phyloP scores from a whole-genome alignment of 1,140 invertebrate genomes.

The Myzus persicae region DNA sequence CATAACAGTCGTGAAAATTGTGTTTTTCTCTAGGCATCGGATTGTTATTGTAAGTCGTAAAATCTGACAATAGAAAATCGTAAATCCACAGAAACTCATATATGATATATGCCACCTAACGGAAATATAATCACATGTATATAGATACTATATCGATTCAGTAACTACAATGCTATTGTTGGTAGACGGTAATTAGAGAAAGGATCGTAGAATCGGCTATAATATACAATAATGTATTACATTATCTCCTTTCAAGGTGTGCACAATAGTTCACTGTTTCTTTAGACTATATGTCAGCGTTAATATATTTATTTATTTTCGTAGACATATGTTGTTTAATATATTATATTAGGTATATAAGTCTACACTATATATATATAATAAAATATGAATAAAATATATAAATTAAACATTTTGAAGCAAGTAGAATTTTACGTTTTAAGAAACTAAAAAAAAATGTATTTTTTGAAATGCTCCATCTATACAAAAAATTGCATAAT shows the following conservation, averaged over 20 bases:
- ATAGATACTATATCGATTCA: neutral
- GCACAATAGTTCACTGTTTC: neutral
- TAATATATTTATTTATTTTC: neutral
- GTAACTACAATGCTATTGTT: neutral
- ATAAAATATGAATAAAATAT: neutral
- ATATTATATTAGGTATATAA: neutral
- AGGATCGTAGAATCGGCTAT: neutral
- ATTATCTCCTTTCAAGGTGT: neutral
- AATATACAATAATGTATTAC: neutral
- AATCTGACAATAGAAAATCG: conserved; percentile 54
- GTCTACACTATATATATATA: neutral
- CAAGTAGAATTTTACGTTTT: neutral
- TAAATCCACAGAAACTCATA: conserved; percentile 44
- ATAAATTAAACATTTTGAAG: neutral
- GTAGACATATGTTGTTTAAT: neutral
- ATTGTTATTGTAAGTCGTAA: conserved; percentile 41
- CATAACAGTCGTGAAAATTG: conserved; percentile 49
- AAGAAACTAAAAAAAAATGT: too few relatives aligned
- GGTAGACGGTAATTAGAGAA: conserved; percentile 38
- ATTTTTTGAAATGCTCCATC: too few relatives aligned
- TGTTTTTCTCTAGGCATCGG: conserved; percentile 9
- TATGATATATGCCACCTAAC: conserved; percentile 20
- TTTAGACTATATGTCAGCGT: neutral
- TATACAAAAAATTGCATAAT: too few relatives aligned
- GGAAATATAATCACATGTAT: neutral